Percentiles rank a stretch among this genome's conserved stretches.
These are phyloP conservation scores for Hirtodrosophila trivittata DNA, from an alignment of 2,888 invertebrate species.

Conservation along the genomic window DNA sequence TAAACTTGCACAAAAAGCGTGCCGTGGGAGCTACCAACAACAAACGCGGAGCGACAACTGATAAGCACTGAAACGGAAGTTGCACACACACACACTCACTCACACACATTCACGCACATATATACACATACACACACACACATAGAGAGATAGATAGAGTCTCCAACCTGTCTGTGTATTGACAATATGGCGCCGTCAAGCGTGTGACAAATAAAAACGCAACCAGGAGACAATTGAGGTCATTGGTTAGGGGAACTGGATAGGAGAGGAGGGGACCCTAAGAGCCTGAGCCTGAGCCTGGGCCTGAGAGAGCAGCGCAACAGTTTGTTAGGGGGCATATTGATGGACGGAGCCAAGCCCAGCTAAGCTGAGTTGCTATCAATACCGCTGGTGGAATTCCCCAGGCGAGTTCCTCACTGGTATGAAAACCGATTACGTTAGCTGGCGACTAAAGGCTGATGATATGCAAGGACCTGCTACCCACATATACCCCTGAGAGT, in stretches of 20 bases:
- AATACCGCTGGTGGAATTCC: slow-evolving; percentile 70
- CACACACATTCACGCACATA: slow-evolving; percentile 11
- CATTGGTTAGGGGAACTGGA: slow-evolving; percentile 29
- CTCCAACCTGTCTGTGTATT: slow-evolving; percentile 28
- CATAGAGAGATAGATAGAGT: neutral
- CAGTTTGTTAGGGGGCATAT: slow-evolving; percentile 24
- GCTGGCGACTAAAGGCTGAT: slow-evolving; percentile 65
- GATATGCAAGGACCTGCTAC: slow-evolving; percentile 68
- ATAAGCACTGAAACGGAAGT: slow-evolving; percentile 72
- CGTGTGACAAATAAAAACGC: slow-evolving; percentile 65
- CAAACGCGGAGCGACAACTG: slow-evolving; percentile 62
- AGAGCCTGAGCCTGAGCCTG: too few relatives aligned
- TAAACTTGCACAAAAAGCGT: slow-evolving; percentile 69
- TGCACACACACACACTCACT: slow-evolving; percentile 20
- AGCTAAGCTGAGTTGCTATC: slow-evolving; percentile 56
- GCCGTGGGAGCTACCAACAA: slow-evolving; percentile 57
- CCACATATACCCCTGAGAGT: slow-evolving; percentile 2
- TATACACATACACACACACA: neutral
- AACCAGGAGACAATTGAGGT: slow-evolving; percentile 24
- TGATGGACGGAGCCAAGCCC: slow-evolving; percentile 28
- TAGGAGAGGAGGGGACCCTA: neutral
- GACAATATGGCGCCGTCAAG: slow-evolving; percentile 57
- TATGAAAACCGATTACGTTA: slow-evolving; percentile 75
- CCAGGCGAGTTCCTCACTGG: slow-evolving; percentile 42
- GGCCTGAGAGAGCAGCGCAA: slow-evolving; percentile 3